phyloP scores from a whole-genome alignment of 2,797 vertebrate species.

The Epinephelus awoara region DNA sequence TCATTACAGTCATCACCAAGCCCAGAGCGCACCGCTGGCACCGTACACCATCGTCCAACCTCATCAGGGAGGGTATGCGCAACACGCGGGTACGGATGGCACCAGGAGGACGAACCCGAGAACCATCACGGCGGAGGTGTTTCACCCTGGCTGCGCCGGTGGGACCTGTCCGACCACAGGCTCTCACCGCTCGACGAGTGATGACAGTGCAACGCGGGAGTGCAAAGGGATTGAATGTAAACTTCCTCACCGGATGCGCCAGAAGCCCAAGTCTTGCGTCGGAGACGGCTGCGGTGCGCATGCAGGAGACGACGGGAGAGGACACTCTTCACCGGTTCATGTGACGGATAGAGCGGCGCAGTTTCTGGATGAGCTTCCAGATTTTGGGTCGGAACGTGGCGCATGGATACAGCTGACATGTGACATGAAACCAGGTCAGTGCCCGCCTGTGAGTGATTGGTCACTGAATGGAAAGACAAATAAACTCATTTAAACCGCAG shows the following conservation, averaged over 20 bases:
- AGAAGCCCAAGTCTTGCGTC: conserved; percentile 76
- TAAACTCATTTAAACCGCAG: neutral
- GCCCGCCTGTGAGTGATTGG: neutral
- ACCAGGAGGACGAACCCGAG: conserved; percentile 75
- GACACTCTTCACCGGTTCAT: conserved; percentile 75
- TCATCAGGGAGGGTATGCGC: conserved; percentile 57
- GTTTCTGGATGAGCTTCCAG: conserved; percentile 86
- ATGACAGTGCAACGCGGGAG: conserved; percentile 68
- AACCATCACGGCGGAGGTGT: conserved; percentile 82
- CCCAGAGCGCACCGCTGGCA: conserved; percentile 62
- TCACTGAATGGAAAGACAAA: neutral
- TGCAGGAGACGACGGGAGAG: conserved; percentile 62
- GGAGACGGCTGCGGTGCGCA: conserved; percentile 79
- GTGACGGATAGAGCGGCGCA: conserved; percentile 89
- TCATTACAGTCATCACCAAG: conserved; percentile 50
- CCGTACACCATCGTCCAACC: conserved; percentile 77
- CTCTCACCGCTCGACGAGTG: conserved; percentile 55
- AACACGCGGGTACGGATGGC: conserved; percentile 37
- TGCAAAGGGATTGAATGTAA: conserved; percentile 89
- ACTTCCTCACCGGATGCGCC: conserved; percentile 80
- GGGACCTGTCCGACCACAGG: conserved; percentile 77
- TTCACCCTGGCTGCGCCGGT: conserved; percentile 77
- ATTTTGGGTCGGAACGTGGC: conserved; percentile 84
- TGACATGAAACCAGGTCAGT: conserved; percentile 91
- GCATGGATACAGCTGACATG: conserved; percentile 90